These are phyloP conservation scores for Muscina levida DNA, from an alignment of 2,888 invertebrate genomes.

Conservation along the genomic window DNA sequence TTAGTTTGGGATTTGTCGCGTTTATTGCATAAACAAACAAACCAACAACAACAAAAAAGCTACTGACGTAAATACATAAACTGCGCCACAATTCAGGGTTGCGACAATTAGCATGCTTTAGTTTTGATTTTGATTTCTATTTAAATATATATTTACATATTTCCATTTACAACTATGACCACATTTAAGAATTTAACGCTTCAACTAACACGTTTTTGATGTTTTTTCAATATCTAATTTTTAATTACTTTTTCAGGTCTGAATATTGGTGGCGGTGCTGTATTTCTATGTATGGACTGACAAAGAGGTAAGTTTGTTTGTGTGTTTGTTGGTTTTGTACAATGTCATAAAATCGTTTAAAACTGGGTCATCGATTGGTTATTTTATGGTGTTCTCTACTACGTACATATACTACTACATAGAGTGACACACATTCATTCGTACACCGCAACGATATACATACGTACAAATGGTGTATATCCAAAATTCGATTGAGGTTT, in stretches of 20 bases:
- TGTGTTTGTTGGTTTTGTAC: conserved; percentile 23
- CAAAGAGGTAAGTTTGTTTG: conserved; percentile 51
- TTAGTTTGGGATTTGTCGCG: background rate
- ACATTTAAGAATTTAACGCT: conserved; percentile 22
- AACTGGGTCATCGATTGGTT: conserved; percentile 60
- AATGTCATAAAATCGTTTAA: conserved; percentile 58
- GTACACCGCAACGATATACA: background rate
- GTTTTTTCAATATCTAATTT: conserved; percentile 28
- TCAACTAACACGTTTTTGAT: conserved; percentile 24
- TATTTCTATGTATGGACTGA: background rate
- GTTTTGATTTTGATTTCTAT: conserved; percentile 36
- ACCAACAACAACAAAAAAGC: too few relatives aligned
- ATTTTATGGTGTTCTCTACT: conserved; percentile 9
- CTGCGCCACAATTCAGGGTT: conserved; percentile 30
- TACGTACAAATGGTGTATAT: conserved; percentile 2
- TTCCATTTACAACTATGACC: background rate
- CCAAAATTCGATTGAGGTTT: conserved; percentile 4
- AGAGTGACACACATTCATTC: conserved; percentile 12
- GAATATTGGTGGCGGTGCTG: background rate
- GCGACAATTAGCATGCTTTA: conserved; percentile 50
- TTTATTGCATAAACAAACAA: too few relatives aligned
- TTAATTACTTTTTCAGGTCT: conserved; percentile 35
- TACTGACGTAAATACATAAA: background rate
- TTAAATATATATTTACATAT: background rate
- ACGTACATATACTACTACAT: conserved; percentile 7